These are phyloP conservation scores for Dermolepida albohirtum DNA, from an alignment of 2,888 invertebrate species.

Conservation along the genomic window DNA sequence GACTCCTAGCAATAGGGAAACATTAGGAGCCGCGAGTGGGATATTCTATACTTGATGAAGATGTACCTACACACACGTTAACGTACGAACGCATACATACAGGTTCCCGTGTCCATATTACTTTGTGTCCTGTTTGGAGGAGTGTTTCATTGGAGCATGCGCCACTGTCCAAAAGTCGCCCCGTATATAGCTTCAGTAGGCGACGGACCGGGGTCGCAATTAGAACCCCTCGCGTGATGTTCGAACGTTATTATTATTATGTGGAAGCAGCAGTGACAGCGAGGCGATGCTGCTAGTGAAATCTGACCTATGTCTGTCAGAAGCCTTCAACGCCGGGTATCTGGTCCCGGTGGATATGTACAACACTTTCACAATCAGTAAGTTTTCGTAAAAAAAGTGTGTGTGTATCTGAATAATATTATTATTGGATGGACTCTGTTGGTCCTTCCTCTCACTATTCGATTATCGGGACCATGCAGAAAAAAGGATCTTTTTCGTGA, in stretches of 20 bases:
- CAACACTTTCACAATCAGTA: constrained; percentile 66
- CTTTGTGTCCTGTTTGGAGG: constrained; percentile 36
- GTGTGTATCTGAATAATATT: constrained; percentile 14
- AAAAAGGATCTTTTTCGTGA: constrained; percentile 12
- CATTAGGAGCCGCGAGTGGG: constrained; percentile 36
- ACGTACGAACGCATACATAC: constrained; percentile 11
- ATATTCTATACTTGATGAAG: constrained; percentile 41
- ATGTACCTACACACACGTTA: constrained; percentile 34
- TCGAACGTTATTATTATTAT: constrained; percentile 58
- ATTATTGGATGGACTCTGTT: constrained; percentile 8
- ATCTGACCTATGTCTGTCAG: constrained; percentile 66
- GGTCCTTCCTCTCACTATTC: constrained; percentile 15
- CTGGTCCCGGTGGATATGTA: constrained; percentile 66
- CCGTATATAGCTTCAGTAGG: constrained; percentile 44
- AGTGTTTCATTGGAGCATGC: constrained; percentile 54
- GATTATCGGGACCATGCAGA: constrained; percentile 14
- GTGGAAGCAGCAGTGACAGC: constrained; percentile 59
- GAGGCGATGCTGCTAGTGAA: constrained; percentile 64
- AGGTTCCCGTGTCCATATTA: constrained; percentile 26
- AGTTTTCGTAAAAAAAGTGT: constrained; percentile 51
- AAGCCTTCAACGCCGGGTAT: constrained; percentile 67
- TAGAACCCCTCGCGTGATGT: constrained; percentile 63
- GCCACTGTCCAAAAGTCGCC: constrained; percentile 48
- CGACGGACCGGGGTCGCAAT: constrained; percentile 59
- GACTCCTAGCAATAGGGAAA: constrained; percentile 33